Evolutionary conservation across 2,888 invertebrate genomes (phyloP).

Genomic region (Stenurella melanura): DNA sequence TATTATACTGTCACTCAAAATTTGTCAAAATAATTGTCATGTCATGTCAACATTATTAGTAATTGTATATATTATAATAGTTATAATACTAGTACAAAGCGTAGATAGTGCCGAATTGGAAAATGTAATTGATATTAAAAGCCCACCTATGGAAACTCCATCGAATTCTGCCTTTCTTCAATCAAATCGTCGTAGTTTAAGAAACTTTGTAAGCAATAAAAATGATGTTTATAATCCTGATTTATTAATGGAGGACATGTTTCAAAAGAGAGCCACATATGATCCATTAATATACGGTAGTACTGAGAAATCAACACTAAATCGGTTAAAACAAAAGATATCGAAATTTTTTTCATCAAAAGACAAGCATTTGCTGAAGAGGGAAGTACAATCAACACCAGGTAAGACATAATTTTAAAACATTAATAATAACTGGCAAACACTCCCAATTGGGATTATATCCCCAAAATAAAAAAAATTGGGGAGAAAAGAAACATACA

Average conservation of each 20-base stretch:
- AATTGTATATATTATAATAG: constrained; percentile 48
- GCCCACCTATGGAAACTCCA: constrained; percentile 39
- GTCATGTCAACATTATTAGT: constrained; percentile 44
- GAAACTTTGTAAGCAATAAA: constrained; percentile 58
- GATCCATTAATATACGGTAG: not conserved
- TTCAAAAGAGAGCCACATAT: not conserved
- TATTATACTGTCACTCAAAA: constrained; percentile 24
- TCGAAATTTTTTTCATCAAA: constrained; percentile 12
- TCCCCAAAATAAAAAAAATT: too few relatives aligned
- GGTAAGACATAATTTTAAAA: constrained; percentile 16
- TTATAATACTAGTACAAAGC: constrained; percentile 51
- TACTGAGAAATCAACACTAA: constrained; percentile 1
- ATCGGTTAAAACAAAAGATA: constrained; percentile 12
- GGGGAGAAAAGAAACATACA: too few relatives aligned
- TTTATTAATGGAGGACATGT: constrained; percentile 47
- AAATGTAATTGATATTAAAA: constrained; percentile 36
- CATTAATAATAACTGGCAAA: not conserved
- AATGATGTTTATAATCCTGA: constrained; percentile 49
- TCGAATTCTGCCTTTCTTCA: constrained; percentile 48
- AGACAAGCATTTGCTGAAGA: constrained; percentile 20
- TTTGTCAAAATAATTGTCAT: constrained; percentile 52
- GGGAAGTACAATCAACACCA: constrained; percentile 1
- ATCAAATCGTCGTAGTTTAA: constrained; percentile 53
- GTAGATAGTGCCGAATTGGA: constrained; percentile 50
- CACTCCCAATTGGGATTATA: too few relatives aligned